These are phyloP conservation scores for Ormyrus rosae DNA, from an alignment of 2,888 invertebrate genomes.

Conservation along the genomic window DNA sequence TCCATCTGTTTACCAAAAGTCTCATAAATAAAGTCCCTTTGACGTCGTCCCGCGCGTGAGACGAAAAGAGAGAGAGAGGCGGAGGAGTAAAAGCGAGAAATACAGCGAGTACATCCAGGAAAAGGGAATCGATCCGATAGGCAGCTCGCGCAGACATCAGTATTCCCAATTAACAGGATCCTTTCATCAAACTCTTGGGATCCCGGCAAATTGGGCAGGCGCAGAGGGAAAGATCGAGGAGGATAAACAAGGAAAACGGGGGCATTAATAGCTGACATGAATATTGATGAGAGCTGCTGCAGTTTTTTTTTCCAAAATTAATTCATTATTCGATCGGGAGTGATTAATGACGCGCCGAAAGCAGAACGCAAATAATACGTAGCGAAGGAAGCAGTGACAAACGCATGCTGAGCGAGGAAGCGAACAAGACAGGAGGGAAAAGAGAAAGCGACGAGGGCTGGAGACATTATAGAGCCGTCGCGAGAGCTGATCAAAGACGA, in stretches of 20 bases:
- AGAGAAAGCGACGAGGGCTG: slow-evolving; percentile 48
- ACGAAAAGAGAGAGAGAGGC: slow-evolving; percentile 28
- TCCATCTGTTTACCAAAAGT: slow-evolving; percentile 75
- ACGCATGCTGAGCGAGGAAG: slow-evolving; percentile 57
- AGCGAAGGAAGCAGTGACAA: slow-evolving; percentile 55
- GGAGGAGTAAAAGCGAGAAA: background rate
- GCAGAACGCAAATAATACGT: background rate
- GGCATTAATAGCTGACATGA: background rate
- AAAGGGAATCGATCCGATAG: slow-evolving; percentile 68
- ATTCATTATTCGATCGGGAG: background rate
- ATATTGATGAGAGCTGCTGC: background rate
- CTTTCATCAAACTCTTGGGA: slow-evolving; percentile 67
- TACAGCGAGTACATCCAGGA: slow-evolving; percentile 35
- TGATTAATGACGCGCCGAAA: no score
- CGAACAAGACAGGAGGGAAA: slow-evolving; percentile 33
- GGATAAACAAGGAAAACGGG: slow-evolving; percentile 15
- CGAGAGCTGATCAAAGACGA: slow-evolving; percentile 74
- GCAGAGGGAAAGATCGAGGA: slow-evolving; percentile 26
- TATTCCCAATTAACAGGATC: slow-evolving; percentile 72
- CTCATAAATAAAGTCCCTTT: slow-evolving; percentile 75
- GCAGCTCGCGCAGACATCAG: slow-evolving; percentile 67
- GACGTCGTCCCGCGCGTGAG: slow-evolving; percentile 68
- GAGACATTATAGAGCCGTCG: slow-evolving; percentile 71
- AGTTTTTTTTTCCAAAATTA: background rate
- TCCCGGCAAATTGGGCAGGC: slow-evolving; percentile 59